Evolutionary conservation across 2,113 vertebrate species (phyloP).

Genomic region (Festucalex cinctus): DNA sequence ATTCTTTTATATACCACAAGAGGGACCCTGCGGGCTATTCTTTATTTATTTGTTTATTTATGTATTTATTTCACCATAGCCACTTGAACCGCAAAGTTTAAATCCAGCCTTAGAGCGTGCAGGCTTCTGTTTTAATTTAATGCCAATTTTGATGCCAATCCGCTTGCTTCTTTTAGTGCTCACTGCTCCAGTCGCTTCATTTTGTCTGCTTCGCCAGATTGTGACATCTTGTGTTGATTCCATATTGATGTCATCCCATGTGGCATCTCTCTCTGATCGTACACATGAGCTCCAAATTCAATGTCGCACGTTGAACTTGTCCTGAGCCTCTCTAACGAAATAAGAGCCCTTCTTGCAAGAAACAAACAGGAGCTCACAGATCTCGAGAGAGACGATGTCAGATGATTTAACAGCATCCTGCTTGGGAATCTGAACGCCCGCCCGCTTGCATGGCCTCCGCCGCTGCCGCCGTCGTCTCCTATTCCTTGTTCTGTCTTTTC

Average conservation of each 20-base stretch:
- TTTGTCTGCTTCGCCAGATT: slow-evolving; percentile 3
- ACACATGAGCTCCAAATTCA: background rate
- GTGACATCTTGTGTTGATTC: background rate
- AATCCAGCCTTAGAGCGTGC: background rate
- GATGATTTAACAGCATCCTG: background rate
- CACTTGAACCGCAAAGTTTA: background rate
- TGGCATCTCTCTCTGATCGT: background rate
- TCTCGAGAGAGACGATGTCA: slow-evolving; percentile 20
- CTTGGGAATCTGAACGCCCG: slow-evolving; percentile 1
- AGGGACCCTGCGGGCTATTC: too few species aligned
- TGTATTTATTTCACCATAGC: background rate
- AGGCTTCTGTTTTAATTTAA: background rate
- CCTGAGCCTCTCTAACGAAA: slow-evolving; percentile 3
- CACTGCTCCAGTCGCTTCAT: background rate
- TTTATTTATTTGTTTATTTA: too few species aligned
- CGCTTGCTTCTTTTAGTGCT: slow-evolving; percentile 15
- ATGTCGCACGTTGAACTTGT: slow-evolving; percentile 1
- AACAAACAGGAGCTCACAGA: slow-evolving; percentile 3
- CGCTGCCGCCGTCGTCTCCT: background rate
- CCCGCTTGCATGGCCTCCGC: slow-evolving; percentile 32
- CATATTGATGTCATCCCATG: too few species aligned
- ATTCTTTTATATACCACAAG: too few species aligned
- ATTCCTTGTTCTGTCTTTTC: slow-evolving; percentile 14
- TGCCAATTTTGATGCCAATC: background rate
- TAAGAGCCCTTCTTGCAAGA: background rate